Evolutionary conservation across 1,140 invertebrate genomes (phyloP).

Genomic region (Bombus ignitus): DNA sequence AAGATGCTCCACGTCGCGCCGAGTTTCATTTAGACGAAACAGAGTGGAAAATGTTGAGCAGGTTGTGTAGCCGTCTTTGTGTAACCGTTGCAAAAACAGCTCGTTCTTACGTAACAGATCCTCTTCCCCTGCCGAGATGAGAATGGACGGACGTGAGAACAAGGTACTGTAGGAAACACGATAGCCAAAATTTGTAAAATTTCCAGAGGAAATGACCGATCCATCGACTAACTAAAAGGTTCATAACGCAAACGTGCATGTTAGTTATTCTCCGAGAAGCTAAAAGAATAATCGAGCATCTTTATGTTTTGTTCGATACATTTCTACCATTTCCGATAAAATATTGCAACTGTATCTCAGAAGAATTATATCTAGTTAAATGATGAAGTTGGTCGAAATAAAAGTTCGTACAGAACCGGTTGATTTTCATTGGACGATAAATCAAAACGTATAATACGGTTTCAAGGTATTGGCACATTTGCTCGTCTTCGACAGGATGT

Average conservation of each 20-base stretch:
- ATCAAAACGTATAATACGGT: not conserved
- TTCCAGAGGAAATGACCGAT: not conserved
- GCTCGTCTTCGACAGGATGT: too few relatives aligned
- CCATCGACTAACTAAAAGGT: too few relatives aligned
- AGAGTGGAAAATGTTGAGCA: constrained; percentile 55
- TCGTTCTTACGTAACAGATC: constrained; percentile 62
- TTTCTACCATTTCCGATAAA: too few relatives aligned
- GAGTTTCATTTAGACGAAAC: constrained; percentile 28
- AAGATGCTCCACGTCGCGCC: not conserved
- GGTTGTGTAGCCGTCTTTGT: constrained; percentile 7
- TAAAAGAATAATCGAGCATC: too few relatives aligned
- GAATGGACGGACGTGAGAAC: constrained; percentile 55
- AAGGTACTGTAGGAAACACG: not conserved
- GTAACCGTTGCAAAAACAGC: constrained; percentile 63
- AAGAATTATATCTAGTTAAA: too few relatives aligned
- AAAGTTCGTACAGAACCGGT: not conserved
- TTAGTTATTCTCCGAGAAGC: not conserved
- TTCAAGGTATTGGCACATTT: too few relatives aligned
- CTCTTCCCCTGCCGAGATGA: constrained; percentile 58
- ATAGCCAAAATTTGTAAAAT: constrained; percentile 14
- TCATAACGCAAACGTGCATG: too few relatives aligned
- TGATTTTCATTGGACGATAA: not conserved
- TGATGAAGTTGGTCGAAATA: too few relatives aligned
- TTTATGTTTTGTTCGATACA: too few relatives aligned
- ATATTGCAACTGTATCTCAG: too few relatives aligned